Evolutionary conservation across 2,797 vertebrate species (phyloP).

Genomic region (Leptodactylus fallax): DNA sequence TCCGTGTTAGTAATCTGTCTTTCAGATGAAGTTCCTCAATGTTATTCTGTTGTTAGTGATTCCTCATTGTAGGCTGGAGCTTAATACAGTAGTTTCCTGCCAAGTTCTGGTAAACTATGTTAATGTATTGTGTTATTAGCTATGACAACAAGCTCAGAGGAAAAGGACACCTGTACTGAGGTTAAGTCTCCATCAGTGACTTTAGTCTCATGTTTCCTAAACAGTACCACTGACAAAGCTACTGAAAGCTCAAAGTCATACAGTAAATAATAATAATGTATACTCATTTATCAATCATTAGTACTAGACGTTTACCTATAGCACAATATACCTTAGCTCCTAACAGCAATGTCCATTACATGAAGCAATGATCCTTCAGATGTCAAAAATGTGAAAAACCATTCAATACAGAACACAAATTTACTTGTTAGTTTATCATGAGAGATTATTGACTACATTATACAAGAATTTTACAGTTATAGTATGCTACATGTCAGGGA

Average conservation of each 20-base stretch:
- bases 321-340: neutral
- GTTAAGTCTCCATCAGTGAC: neutral
- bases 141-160: conserved; percentile 12
- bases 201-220: conserved; percentile 5
- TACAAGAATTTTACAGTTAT: too few relatives aligned
- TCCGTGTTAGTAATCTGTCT: conserved; percentile 1
- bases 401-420: too few relatives aligned
- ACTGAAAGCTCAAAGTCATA: neutral
- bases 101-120: conserved; percentile 17
- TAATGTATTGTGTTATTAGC: conserved; percentile 13
- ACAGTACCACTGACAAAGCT: neutral
- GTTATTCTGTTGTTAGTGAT: conserved; percentile 23
- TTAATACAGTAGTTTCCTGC: conserved; percentile 21
- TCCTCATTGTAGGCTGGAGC: conserved; percentile 1
- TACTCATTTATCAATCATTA: neutral
- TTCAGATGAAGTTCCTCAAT: neutral
- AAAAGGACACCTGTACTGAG: conserved; percentile 20
- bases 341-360: neutral
- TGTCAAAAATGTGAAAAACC: neutral
- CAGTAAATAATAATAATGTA: neutral
- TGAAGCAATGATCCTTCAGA: neutral
- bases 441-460: too few relatives aligned
- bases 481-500: too few relatives aligned
- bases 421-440: too few relatives aligned
- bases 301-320: neutral